Evolutionary conservation across 2,797 vertebrate genomes (phyloP).

Genomic region (Parauchenoglanis punctatus): DNA sequence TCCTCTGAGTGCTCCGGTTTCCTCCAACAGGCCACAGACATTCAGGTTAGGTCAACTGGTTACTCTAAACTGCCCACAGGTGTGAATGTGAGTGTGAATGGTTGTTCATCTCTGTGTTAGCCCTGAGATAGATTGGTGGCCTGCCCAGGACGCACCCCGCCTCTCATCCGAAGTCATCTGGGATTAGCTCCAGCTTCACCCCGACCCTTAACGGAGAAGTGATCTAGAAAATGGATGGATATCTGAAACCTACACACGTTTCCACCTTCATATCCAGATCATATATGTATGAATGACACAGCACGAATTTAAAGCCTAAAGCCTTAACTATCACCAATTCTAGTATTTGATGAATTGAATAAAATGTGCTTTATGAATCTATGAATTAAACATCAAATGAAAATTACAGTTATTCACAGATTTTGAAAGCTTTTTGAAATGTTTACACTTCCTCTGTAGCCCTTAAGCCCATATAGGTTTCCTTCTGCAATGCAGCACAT

Average conservation of each 20-base stretch:
- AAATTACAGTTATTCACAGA: background rate
- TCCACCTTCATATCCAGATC: background rate
- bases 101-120: no score
- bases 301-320: background rate
- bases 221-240: no score
- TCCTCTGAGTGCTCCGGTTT: no score
- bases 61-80: no score
- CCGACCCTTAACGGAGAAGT: no score
- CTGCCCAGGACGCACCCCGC: no score
- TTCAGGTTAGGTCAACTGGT: no score
- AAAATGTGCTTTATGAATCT: background rate
- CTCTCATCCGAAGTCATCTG: no score
- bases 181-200: no score
- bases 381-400: background rate
- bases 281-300: background rate
- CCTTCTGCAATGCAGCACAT: background rate
- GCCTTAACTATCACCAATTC: background rate
- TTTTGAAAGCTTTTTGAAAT: background rate
- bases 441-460: background rate
- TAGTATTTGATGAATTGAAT: background rate
- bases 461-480: background rate
- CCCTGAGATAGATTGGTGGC: no score
- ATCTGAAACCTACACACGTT: background rate
- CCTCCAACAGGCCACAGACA: no score
- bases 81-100: no score